A percentile compares a stretch with the other conserved stretches of the same genome.
Conservation (phyloP, 2,888 invertebrate species). For the Sarcophaga variegata region DNA sequence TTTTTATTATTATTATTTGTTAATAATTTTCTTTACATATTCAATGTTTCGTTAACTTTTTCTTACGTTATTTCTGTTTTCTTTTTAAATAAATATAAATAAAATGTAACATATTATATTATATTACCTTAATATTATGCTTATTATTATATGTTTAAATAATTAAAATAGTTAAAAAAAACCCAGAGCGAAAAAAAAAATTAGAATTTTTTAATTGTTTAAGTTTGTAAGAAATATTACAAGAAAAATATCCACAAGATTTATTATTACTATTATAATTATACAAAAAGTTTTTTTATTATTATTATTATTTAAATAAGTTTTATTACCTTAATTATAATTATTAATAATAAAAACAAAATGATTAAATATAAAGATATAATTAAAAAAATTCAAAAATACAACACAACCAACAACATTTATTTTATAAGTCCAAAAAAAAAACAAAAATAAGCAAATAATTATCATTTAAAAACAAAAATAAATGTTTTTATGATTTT, state of each 20-base stretch:
- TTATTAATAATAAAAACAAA: conserved; percentile 51
- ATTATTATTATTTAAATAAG: conserved; percentile 25
- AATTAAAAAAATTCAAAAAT: background rate
- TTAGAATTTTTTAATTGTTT: conserved; percentile 73
- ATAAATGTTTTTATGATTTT: conserved; percentile 76
- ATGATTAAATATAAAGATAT: conserved; percentile 28
- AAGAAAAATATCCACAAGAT: conserved; percentile 33
- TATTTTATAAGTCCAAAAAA: conserved; percentile 51
- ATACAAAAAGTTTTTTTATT: conserved; percentile 39
- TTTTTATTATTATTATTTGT: conserved; percentile 50
- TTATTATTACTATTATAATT: conserved; percentile 2
- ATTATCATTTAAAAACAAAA: conserved; percentile 53
- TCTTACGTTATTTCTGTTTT: conserved; percentile 18
- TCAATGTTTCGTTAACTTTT: conserved; percentile 47
- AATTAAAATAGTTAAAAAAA: conserved; percentile 57
- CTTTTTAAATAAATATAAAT: background rate
- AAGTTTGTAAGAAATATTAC: conserved; percentile 63
- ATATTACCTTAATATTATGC: conserved; percentile 34
- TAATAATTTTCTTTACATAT: conserved; percentile 50
- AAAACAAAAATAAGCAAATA: conserved; percentile 62
- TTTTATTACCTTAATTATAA: conserved; percentile 55
- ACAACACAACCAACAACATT: conserved; percentile 28
- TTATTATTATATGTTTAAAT: conserved; percentile 56
- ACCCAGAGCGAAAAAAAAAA: conserved; percentile 34
- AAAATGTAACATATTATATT: conserved; percentile 57